phyloP scores from a whole-genome alignment of 2,797 vertebrate genomes.

The Iguana delicatissima region DNA sequence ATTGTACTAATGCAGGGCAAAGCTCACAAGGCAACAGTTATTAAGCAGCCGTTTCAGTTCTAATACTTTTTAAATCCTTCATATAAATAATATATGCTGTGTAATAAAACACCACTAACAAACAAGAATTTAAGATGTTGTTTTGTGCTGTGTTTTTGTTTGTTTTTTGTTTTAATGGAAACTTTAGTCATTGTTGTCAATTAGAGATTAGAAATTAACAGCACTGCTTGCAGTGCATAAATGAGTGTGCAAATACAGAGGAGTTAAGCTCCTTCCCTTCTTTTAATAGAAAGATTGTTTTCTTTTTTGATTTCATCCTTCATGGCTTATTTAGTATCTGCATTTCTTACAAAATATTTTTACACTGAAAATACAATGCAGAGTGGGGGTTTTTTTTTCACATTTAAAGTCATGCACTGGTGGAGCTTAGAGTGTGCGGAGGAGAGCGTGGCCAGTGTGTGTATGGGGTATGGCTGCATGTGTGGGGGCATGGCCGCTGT shows the following conservation, averaged over 20 bases:
- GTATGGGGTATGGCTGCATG: too few species aligned
- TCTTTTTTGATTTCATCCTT: not conserved
- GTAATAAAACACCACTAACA: conserved; percentile 54
- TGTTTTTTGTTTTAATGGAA: conserved; percentile 14
- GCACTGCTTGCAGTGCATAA: conserved; percentile 31
- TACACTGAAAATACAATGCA: not conserved
- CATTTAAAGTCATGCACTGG: not conserved
- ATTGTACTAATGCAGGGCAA: conserved; percentile 57
- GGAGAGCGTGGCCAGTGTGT: too few species aligned
- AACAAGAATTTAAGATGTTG: conserved; percentile 33
- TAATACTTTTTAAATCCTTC: conserved; percentile 59
- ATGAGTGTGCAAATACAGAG: conserved; percentile 34
- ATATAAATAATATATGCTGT: conserved; percentile 56
- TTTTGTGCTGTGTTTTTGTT: not conserved
- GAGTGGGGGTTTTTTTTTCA: not conserved
- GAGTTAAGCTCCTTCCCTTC: conserved; percentile 12
- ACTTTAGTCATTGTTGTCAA: conserved; percentile 17
- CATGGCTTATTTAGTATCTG: not conserved
- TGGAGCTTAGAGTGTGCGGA: too few species aligned
- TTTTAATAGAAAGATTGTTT: not conserved
- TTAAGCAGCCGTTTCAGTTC: conserved; percentile 61
- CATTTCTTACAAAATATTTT: conserved; percentile 26
- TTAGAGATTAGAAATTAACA: conserved; percentile 34
- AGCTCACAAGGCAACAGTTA: conserved; percentile 37
- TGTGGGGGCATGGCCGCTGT: too few species aligned